Base-by-base conservation (phyloP, 2,113 vertebrate species). In the Phoxinus phoxinus region DNA sequence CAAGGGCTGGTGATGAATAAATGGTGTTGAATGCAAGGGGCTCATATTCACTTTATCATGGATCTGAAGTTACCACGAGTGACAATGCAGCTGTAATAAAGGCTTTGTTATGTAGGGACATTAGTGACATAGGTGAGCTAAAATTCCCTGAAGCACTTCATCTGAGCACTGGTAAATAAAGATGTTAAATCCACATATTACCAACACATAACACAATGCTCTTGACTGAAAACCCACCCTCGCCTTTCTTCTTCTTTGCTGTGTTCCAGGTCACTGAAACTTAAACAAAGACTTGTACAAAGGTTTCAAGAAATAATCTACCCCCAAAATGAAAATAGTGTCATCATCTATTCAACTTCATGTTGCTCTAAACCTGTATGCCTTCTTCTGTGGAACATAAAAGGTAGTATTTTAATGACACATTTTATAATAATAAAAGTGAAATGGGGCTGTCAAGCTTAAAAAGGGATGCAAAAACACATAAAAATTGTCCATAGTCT, bases 201-300 rank as follows among this genome's bases (percentile, higher is more conserved):
- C 74, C 61, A 19, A 77, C 27, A 41, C 13, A 69, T 46, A 65
- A 61, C 10, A 82, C 63, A 48, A 48, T 84, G 41, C 25, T 32
- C 25, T 84, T 75, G 53, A 74, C 13, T 58, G 46, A 61, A 74
- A 75, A 27, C n/a, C 35, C 37, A 58, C 10, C 21, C 37, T 21
- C 13, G 11, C 59, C 35, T 37, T 65, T 35, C 2, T 80, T 35
- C 11, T 61, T 35, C 8, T 51, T 46, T 48, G 30, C 44, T 21
- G 37, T 86, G 67, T 73, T 74, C 37, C n/a, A 81, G 85, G 67
- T 48, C 25, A 73, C 27, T 61, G 85, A 81, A 81, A 81, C 69
- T 25, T 53, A 86, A 5, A 86, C 37, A 8, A 17, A 71, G 67
- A 58, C 63, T 63, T 32, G 21, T 51, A 32, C 6, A 15, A 76